A percentile compares a stretch with the other conserved stretches of the same genome.
phyloP scores from a whole-genome alignment of 2,797 vertebrate species.

The Hoplostethus mediterraneus region DNA sequence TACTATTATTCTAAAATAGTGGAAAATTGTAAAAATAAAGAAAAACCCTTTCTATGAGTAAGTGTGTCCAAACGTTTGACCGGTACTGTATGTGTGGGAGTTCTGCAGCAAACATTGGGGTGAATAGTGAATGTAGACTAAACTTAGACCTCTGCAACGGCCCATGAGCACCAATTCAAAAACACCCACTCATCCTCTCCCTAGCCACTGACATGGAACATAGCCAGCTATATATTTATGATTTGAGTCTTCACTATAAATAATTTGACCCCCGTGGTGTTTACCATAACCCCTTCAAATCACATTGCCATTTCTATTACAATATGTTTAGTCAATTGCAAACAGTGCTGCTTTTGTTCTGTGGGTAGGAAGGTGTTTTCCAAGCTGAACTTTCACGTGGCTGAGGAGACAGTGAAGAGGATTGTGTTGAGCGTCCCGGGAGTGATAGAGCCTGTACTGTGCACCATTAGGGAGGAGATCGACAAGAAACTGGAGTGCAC shows the following conservation, averaged over 20 bases:
- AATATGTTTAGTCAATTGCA: conserved; percentile 31
- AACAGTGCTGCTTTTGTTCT: conserved; percentile 27
- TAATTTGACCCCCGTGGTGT: conserved; percentile 17
- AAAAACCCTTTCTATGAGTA: too few species aligned
- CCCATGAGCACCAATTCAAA: conserved; percentile 49
- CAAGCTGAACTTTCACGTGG: conserved; percentile 83
- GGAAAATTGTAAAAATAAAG: too few species aligned
- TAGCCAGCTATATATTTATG: conserved; percentile 48
- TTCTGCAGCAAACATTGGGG: too few species aligned
- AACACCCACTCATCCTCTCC: conserved; percentile 45
- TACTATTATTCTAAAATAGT: too few species aligned
- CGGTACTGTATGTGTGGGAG: too few species aligned
- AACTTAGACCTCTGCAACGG: conserved; percentile 27
- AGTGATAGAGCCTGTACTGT: conserved; percentile 81
- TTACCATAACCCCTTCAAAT: conserved; percentile 30
- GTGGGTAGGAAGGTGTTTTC: conserved; percentile 86
- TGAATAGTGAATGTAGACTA: neutral
- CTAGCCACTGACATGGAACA: conserved; percentile 34
- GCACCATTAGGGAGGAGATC: conserved; percentile 79
- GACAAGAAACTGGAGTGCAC: conserved; percentile 66
- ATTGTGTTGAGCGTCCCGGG: conserved; percentile 77
- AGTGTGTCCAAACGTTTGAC: too few species aligned
- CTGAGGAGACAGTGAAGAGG: conserved; percentile 78
- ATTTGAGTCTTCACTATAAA: conserved; percentile 29
- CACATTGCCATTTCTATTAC: conserved; percentile 2